A percentile compares a stretch with the other conserved stretches of the same genome.
Conservation (phyloP, 2,888 invertebrate genomes). For the Stegana nigrithorax region DNA sequence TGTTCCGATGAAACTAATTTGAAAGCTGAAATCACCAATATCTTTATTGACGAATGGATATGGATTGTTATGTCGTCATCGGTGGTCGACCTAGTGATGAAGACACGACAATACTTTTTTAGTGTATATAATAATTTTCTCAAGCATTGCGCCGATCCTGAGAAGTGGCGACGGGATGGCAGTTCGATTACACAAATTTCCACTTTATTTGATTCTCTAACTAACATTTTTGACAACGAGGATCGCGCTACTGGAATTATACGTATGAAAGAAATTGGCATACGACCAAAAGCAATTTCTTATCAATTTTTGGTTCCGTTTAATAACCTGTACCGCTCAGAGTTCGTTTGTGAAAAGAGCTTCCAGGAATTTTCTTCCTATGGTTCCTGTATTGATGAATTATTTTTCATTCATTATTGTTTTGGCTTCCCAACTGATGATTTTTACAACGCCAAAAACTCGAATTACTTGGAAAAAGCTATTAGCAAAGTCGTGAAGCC, state of each 20-base stretch:
- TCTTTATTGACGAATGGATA: conserved; percentile 50
- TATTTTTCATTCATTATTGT: conserved; percentile 40
- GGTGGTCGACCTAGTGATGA: conserved; percentile 32
- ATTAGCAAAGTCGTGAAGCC: conserved; percentile 39
- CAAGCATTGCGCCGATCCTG: conserved; percentile 28
- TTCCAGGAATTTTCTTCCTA: not conserved
- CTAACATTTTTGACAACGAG: conserved; percentile 35
- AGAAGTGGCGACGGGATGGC: conserved; percentile 26
- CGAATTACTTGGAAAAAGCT: conserved; percentile 28
- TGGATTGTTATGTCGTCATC: conserved; percentile 39
- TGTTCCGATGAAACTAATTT: not conserved
- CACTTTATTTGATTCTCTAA: conserved; percentile 23
- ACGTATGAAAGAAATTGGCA: conserved; percentile 9
- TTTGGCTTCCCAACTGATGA: conserved; percentile 9
- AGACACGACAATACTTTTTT: conserved; percentile 38
- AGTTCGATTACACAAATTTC: not conserved
- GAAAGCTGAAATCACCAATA: conserved; percentile 11
- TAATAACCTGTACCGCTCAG: not conserved
- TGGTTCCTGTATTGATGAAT: conserved; percentile 25
- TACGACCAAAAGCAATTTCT: not conserved
- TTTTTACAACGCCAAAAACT: conserved; percentile 29
- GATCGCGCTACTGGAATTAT: conserved; percentile 28
- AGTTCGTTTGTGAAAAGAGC: too few species aligned
- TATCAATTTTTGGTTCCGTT: not conserved
- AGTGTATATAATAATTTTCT: conserved; percentile 31